These are phyloP conservation scores for Atrina japonica DNA, from an alignment of 2,888 invertebrate species.

Conservation along the genomic window DNA sequence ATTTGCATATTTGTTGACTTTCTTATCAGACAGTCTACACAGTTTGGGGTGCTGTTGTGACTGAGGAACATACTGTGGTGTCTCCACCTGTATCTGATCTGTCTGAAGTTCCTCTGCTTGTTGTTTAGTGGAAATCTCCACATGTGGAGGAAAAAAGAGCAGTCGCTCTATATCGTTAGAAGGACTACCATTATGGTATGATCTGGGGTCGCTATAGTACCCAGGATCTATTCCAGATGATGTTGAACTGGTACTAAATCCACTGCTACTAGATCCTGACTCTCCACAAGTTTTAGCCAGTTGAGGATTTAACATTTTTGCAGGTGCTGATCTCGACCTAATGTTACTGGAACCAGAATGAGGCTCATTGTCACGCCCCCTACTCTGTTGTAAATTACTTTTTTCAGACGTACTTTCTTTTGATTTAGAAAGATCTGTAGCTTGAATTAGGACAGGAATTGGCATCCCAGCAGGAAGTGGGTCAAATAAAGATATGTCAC, in stretches of 20 bases:
- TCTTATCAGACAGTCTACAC: conserved; percentile 35
- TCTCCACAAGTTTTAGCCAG: conserved; percentile 43
- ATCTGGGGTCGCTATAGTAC: conserved; percentile 58
- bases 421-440: conserved; percentile 35
- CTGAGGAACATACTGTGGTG: conserved; percentile 11
- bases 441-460: conserved; percentile 56
- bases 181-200: conserved; percentile 53
- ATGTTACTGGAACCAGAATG: conserved; percentile 17
- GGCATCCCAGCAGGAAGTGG: conserved; percentile 60
- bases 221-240: conserved; percentile 70
- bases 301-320: conserved; percentile 24
- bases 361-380: conserved; percentile 5
- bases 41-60: conserved; percentile 34
- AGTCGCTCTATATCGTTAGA: conserved; percentile 66
- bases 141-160: conserved; percentile 72
- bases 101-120: conserved; percentile 20
- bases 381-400: neutral
- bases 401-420: conserved; percentile 24
- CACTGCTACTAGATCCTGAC: conserved; percentile 67
- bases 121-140: conserved; percentile 50
- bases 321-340: conserved; percentile 39
- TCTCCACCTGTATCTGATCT: conserved; percentile 17
- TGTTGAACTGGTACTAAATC: conserved; percentile 66
- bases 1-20: conserved; percentile 58
- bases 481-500: conserved; percentile 67